These are phyloP conservation scores for Diarsia mendica DNA, from an alignment of 2,888 invertebrate species.

Conservation along the genomic window DNA sequence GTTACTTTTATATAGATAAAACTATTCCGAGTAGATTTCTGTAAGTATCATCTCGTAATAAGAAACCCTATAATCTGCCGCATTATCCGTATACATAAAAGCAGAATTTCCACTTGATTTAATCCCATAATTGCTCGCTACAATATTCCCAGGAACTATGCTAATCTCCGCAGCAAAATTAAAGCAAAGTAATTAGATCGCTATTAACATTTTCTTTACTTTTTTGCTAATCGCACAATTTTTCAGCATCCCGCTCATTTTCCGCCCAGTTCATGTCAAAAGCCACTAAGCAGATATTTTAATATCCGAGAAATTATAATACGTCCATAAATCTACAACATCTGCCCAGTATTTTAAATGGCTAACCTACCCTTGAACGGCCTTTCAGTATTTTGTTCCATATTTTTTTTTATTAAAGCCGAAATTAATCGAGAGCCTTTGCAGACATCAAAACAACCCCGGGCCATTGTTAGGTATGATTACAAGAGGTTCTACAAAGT, in stretches of 20 bases:
- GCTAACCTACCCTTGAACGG: slow-evolving; percentile 74
- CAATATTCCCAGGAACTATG: slow-evolving; percentile 43
- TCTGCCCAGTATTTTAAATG: slow-evolving; percentile 78
- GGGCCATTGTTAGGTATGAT: slow-evolving; percentile 87
- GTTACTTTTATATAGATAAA: too few relatives aligned
- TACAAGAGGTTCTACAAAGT: slow-evolving; percentile 85
- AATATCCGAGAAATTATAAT: slow-evolving; percentile 70
- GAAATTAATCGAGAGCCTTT: slow-evolving; percentile 87
- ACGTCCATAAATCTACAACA: slow-evolving; percentile 74
- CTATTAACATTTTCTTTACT: slow-evolving; percentile 61
- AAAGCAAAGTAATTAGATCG: slow-evolving; percentile 57
- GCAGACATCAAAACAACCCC: slow-evolving; percentile 87
- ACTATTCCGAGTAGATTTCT: too few relatives aligned
- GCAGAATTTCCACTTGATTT: slow-evolving; percentile 33
- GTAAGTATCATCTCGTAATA: background rate
- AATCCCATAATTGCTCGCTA: slow-evolving; percentile 35
- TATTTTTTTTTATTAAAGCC: slow-evolving; percentile 83
- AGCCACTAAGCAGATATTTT: slow-evolving; percentile 69
- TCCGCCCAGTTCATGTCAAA: slow-evolving; percentile 69
- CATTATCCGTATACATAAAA: slow-evolving; percentile 12
- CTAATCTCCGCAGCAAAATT: slow-evolving; percentile 33
- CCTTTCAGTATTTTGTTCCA: slow-evolving; percentile 73
- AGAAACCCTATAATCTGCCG: background rate
- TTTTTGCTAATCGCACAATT: slow-evolving; percentile 64
- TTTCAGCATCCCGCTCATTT: slow-evolving; percentile 62